phyloP scores from a whole-genome alignment of 1,140 invertebrate genomes.

The Pseudomyrmex pallidus region DNA sequence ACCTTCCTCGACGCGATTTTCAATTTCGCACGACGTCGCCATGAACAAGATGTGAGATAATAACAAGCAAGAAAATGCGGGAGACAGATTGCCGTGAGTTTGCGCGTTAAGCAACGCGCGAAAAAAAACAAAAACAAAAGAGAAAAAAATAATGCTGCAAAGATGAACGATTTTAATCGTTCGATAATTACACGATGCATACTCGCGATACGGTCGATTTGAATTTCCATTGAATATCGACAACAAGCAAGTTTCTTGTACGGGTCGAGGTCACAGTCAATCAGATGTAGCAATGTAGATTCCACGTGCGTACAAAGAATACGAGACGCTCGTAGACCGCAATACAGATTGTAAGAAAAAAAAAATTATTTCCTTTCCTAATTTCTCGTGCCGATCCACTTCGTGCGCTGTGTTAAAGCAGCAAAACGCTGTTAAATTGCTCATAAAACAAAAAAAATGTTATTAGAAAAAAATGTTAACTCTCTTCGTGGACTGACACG shows the following conservation, averaged over 20 bases:
- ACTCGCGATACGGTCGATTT: neutral
- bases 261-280: slow-evolving; percentile 4
- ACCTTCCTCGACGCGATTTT: slow-evolving; percentile 46
- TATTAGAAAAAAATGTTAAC: neutral
- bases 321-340: slow-evolving; percentile 11
- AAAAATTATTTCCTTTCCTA: neutral
- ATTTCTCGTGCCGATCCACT: slow-evolving; percentile 5
- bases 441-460: neutral
- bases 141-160: neutral
- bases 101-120: slow-evolving; percentile 20
- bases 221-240: neutral
- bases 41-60: neutral
- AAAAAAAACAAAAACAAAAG: too few species aligned
- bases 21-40: slow-evolving; percentile 19
- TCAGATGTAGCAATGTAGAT: neutral
- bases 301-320: slow-evolving; percentile 15
- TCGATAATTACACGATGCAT: neutral
- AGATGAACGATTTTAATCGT: slow-evolving; percentile 7
- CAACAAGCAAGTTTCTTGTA: slow-evolving; percentile 10
- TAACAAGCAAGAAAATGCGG: neutral
- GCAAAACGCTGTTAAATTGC: neutral
- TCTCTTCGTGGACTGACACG: too few species aligned
- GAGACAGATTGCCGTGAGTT: neutral
- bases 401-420: neutral
- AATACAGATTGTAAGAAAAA: slow-evolving; percentile 1